Evolutionary conservation across 2,888 invertebrate species (phyloP), one percentile per base, ranked within the genome.

Genomic region (Pherbina coryleti): DNA sequence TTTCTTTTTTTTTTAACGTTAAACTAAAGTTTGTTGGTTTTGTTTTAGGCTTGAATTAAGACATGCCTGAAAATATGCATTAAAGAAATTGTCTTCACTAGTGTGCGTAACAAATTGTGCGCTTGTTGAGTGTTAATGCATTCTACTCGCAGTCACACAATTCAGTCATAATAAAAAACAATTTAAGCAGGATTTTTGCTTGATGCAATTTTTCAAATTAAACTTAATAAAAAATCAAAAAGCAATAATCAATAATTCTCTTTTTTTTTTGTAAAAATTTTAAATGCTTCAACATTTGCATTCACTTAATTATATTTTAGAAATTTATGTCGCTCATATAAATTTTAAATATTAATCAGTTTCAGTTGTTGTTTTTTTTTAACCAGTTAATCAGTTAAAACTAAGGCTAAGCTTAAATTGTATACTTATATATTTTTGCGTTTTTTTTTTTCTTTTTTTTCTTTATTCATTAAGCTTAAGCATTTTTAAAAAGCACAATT

Each of bases 401-500:
- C 60, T 60, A 60, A 60, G 28, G 22, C 55, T 22, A 14, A 60
- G 17, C 28, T 60, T 60, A 60, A 28, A 28, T 60, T 25, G 25
- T 60, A 66, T 66, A 34, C n/a, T 55, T 19, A 9, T 22, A 55
- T 19, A 55, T 19, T 19, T 55, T 9, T n/a, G 55, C 55, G 9
- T 17, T 79, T 79, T 78, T 57, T n/a, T 57, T 57, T n/a, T n/a
- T 73, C 51, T 73, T 28, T 44, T 75, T 19, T 75, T 37, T 25
- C n/a, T n/a, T n/a, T 67, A 31, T 77, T 28, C 11, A 75, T 75
- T 81, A 78, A 72, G 37, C 70, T 75, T 66, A 64, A 76, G 44
- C 19, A 62, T 62, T 64, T 55, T 66, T 28, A 73, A 78, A 80
- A 80, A 81, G 80, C 81, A 81, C 78, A 80, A 78, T 77, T 79